A percentile compares a stretch with the other conserved stretches of the same genome.
Conservation (phyloP, 2,888 invertebrate genomes). For the Mellilla xanthometata region DNA sequence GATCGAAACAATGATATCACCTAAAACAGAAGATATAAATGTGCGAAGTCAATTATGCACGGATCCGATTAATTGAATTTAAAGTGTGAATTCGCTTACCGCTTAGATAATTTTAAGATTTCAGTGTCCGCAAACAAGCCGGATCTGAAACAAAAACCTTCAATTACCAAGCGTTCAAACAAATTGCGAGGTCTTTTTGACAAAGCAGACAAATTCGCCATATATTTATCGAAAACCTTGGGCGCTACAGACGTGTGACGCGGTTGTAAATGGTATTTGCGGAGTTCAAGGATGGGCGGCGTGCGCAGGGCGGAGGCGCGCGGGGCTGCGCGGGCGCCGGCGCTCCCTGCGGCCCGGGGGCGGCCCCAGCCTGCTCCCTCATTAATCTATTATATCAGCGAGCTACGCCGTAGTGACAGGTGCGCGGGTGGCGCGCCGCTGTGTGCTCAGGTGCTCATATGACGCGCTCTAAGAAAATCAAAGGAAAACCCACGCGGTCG, state of each 20-base stretch:
- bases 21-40: background rate
- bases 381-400: conserved; percentile 29
- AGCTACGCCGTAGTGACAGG: conserved; percentile 70
- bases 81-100: conserved; percentile 7
- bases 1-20: conserved; percentile 1
- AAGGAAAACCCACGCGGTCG: conserved; percentile 64
- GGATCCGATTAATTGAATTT: background rate
- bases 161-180: conserved; percentile 20
- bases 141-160: conserved; percentile 30
- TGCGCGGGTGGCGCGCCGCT: conserved; percentile 61
- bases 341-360: conserved; percentile 5
- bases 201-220: conserved; percentile 31
- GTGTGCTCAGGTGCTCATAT: conserved; percentile 67
- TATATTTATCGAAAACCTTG: conserved; percentile 44
- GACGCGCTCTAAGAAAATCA: conserved; percentile 67
- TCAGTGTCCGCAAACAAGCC: conserved; percentile 11
- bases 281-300: conserved; percentile 44
- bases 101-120: conserved; percentile 10
- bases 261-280: conserved; percentile 36
- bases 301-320: conserved; percentile 23
- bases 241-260: conserved; percentile 40
- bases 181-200: conserved; percentile 22
- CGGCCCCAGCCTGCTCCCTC: too few species aligned
- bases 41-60: conserved; percentile 2
- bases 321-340: conserved; percentile 26